Conservation (phyloP, 2,113 vertebrate species). For the Rhinolophus sinicus region DNA sequence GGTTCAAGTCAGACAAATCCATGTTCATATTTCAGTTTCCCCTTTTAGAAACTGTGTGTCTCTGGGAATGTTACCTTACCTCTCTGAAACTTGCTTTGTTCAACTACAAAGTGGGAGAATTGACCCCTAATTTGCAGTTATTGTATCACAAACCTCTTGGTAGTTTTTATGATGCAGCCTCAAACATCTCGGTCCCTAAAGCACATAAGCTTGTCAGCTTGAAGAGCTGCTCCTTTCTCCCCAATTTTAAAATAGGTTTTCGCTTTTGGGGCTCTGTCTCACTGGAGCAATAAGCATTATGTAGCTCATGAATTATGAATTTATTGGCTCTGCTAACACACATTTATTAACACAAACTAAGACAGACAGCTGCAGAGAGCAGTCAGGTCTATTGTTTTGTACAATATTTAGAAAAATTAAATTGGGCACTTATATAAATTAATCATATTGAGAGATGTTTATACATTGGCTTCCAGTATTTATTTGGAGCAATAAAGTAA, state of each 20-base stretch:
- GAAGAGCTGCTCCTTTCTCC: neutral
- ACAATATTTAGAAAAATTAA: constrained; percentile 61
- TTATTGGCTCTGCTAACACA: neutral
- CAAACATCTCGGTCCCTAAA: neutral
- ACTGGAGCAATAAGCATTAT: neutral
- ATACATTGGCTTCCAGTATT: constrained; percentile 48
- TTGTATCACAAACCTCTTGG: neutral
- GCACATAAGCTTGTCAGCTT: neutral
- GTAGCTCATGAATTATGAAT: neutral
- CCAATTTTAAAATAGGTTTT: neutral
- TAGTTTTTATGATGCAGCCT: neutral
- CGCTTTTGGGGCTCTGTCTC: neutral
- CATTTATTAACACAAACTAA: neutral
- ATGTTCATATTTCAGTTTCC: neutral
- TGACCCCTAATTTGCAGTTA: neutral
- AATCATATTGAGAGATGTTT: constrained; percentile 38
- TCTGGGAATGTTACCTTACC: neutral
- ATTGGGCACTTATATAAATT: neutral
- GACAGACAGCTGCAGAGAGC: constrained; percentile 6
- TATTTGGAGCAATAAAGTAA: neutral
- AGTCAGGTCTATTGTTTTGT: neutral
- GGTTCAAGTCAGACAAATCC: neutral
- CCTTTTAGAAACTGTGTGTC: neutral
- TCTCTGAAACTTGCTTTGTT: neutral
- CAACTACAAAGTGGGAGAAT: neutral